A percentile compares a stretch with the other conserved stretches of the same genome.
These are phyloP conservation scores for Esox lucius DNA, from an alignment of 2,797 vertebrate species.

Conservation along the genomic window DNA sequence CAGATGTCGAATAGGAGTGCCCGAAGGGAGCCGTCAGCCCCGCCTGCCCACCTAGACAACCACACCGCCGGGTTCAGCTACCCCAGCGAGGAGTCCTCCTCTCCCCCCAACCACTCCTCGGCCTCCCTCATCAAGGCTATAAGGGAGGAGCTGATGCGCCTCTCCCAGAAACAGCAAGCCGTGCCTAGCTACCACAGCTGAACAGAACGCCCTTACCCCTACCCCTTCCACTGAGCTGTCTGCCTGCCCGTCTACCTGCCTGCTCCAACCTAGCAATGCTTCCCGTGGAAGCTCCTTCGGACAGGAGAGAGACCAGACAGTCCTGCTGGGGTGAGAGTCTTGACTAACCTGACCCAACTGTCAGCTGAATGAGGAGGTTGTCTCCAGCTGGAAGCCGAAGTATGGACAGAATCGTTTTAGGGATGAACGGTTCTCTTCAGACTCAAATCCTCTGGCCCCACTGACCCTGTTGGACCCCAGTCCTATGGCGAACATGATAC, in stretches of 20 bases:
- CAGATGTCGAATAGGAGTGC: constrained; percentile 83
- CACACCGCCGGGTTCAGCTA: constrained; percentile 78
- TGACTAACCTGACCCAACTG: background rate
- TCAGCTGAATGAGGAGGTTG: constrained; percentile 9
- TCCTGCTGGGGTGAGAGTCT: constrained; percentile 7
- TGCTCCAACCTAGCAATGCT: constrained; percentile 61
- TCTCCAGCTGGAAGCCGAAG: background rate
- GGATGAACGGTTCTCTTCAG: background rate
- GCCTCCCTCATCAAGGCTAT: constrained; percentile 99
- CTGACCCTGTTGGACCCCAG: constrained; percentile 7
- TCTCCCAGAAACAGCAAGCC: constrained; percentile 93
- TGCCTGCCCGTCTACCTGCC: constrained; percentile 39
- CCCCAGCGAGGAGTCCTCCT: constrained; percentile 72
- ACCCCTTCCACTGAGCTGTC: constrained; percentile 55
- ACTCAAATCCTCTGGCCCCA: background rate
- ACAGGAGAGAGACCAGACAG: constrained; percentile 40
- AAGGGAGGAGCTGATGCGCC: constrained; percentile 94
- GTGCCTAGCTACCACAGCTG: constrained; percentile 93
- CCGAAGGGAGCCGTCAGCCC: constrained; percentile 77
- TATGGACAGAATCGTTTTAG: background rate
- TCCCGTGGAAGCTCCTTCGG: constrained; percentile 76
- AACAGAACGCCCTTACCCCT: constrained; percentile 55
- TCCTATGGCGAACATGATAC: constrained; percentile 18
- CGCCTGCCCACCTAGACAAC: background rate
- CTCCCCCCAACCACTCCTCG: constrained; percentile 90